Evolutionary conservation across 2,797 vertebrate genomes (phyloP), one percentile per base, ranked within the genome.

Genomic region (Lithobates pipiens): DNA sequence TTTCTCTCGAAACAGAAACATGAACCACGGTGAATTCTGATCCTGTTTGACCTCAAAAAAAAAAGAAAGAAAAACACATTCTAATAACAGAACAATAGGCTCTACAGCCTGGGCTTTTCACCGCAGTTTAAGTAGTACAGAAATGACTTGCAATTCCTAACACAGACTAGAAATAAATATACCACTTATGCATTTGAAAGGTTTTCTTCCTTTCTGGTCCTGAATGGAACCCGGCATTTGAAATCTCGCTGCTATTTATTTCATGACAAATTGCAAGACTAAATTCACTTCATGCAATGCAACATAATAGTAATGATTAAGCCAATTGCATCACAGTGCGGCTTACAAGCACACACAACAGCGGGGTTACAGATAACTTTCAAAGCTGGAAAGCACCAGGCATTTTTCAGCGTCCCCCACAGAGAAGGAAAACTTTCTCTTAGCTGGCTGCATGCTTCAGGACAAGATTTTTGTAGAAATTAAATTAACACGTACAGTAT

Each of bases 251-350:
- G 76, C 87, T 88, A 82, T 90, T 91, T 89, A 87, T 90, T 92
- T 91, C 89, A 81, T 80, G 85, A 90, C 88, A 92, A 91, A 92
- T 85, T 90, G 85, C 88, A 91, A 92, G 88, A 89, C 88, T 89
- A 90, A 91, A 78, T 92, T 85, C 71, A 76, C 78, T 84, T 83
- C 79, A 76, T 86, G 89, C 87, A 89, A 89, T 78, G 88, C 84
- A 88, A 90, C 88, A 91, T 90, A 91, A 92, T 85, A 90, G 86
- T 90, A 88, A 90, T 88, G 88, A 89, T 90, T 91, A 92, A 91
- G 89, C 88, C 89, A 91, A 91, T 90, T 91, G 90, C 76, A 93
- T 87, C 89, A 91, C 89, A 92, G 91, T 88, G 88, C 85, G 90
- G 89, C 88, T 91, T 88, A 91, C 73, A 91, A 89, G 0, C 89